A percentile compares a stretch with the other conserved stretches of the same genome.
Conservation (phyloP, 2,113 vertebrate species). For the Hippoglossus stenolepis region DNA sequence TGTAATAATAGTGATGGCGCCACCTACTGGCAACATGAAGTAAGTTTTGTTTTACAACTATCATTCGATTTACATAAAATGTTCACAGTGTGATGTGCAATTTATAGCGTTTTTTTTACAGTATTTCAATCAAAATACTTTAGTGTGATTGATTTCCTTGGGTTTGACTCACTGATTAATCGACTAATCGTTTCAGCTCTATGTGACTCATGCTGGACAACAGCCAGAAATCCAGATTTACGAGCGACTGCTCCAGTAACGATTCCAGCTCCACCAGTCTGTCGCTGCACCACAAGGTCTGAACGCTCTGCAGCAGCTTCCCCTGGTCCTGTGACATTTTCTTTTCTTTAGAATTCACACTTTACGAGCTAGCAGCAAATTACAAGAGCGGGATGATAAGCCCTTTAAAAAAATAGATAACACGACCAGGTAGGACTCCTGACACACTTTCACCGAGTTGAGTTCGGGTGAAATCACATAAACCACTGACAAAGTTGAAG, state of each 20-base stretch:
- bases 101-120: too few relatives aligned
- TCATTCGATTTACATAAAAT: too few relatives aligned
- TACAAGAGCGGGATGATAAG: conserved; percentile 47
- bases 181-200: not conserved
- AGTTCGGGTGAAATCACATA: conserved; percentile 33
- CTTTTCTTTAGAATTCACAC: conserved; percentile 26
- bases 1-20: too few relatives aligned
- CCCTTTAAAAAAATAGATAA: conserved; percentile 12
- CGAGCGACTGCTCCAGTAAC: not conserved
- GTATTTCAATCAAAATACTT: not conserved
- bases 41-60: too few relatives aligned
- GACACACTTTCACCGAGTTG: conserved; percentile 49
- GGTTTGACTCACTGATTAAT: not conserved
- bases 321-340: conserved; percentile 28
- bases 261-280: not conserved
- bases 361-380: conserved; percentile 27
- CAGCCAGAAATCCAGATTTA: not conserved
- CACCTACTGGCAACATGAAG: too few relatives aligned
- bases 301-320: conserved; percentile 1
- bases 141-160: not conserved
- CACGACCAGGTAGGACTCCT: conserved; percentile 35
- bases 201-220: not conserved
- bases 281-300: not conserved
- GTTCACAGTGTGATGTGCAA: too few relatives aligned
- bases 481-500: not conserved